Conservation (phyloP, 2,797 vertebrate genomes). For the Schizothorax lantsangensis region DNA sequence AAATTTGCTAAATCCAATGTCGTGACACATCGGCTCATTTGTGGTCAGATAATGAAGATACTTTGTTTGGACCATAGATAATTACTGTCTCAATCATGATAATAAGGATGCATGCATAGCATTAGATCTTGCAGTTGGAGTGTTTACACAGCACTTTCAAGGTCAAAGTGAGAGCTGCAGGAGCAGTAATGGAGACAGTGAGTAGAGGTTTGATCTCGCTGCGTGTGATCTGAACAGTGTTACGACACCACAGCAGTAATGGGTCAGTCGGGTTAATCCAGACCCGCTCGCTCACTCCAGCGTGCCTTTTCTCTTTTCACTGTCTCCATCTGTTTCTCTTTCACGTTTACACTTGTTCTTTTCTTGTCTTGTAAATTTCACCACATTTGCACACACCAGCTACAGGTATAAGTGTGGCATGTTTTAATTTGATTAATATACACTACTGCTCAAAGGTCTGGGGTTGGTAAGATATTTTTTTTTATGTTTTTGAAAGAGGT, state of each 20-base stretch:
- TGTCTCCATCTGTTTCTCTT: slow-evolving; percentile 30
- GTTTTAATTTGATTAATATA: not conserved
- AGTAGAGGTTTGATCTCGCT: slow-evolving; percentile 5
- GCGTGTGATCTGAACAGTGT: slow-evolving; percentile 32
- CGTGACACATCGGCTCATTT: slow-evolving; percentile 19
- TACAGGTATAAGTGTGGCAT: not conserved
- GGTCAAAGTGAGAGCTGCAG: slow-evolving; percentile 25
- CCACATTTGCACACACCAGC: not conserved
- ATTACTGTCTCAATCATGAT: slow-evolving; percentile 25
- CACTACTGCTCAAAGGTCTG: not conserved
- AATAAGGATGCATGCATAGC: slow-evolving; percentile 68
- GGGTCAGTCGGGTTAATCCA: slow-evolving; percentile 40
- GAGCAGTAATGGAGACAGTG: slow-evolving; percentile 29
- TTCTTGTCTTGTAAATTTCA: not conserved
- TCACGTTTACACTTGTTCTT: not conserved
- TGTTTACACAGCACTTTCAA: slow-evolving; percentile 11
- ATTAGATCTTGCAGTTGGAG: slow-evolving; percentile 41
- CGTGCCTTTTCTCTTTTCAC: not conserved
- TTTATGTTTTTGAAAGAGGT: not conserved
- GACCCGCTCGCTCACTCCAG: not conserved
- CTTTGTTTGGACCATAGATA: slow-evolving; percentile 12
- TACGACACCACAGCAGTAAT: slow-evolving; percentile 29
- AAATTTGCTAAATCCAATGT: slow-evolving; percentile 14
- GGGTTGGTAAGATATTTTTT: not conserved
- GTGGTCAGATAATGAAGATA: not conserved